Evolutionary conservation across 35 echinoderm and acorn worm species (phyloP), one percentile per base, ranked within the genome.

Genomic region (Stichopus chloronotus): DNA sequence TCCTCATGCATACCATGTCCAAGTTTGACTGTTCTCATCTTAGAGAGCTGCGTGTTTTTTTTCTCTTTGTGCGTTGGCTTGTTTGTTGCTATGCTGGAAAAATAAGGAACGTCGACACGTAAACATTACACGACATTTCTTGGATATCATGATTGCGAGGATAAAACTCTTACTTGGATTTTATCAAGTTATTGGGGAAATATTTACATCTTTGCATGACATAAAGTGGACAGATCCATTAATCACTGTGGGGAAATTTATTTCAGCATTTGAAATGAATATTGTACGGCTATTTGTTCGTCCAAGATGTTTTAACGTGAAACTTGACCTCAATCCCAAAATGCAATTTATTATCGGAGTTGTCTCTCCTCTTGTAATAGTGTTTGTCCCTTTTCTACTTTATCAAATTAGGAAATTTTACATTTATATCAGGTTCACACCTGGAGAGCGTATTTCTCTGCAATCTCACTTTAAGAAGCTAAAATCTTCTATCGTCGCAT

Each of bases 161-260:
- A 24, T 9, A 10, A 93, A 93, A 83, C 86, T 93, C 7, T 19
- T 93, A 11, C 30, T 94, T 17, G 72, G 85, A 58, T 90, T 79
- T 60, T 94, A 89, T 24, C 93, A 88, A 77, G 84, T 94, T 12
- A 60, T 76, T 22, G 93, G 93, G 5, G 93, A 88, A 65, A 78
- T 94, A 12, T 90, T 94, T 43, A 88, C 84, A 24, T 87, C 84
- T 10, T 72, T 94, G 68, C 84, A 94, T 23, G 81, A 94, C 21
- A 80, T 94, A 68, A 58, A 83, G 16, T 93, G 92, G 92, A 63
- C 82, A 7, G 24, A 16, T 3, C 9, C 24, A 53, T 68, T 93
- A 68, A 8, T 57, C 4, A 53, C 54, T 10, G 10, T 93, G 9
- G 92, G 79, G n/a, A 5, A 25, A 16, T 30, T 93, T 54, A 60